Percentiles rank a stretch among this genome's conserved stretches.
These are phyloP conservation scores for Drosophila ercepeae DNA, from an alignment of 1,140 invertebrate species.

Conservation along the genomic window DNA sequence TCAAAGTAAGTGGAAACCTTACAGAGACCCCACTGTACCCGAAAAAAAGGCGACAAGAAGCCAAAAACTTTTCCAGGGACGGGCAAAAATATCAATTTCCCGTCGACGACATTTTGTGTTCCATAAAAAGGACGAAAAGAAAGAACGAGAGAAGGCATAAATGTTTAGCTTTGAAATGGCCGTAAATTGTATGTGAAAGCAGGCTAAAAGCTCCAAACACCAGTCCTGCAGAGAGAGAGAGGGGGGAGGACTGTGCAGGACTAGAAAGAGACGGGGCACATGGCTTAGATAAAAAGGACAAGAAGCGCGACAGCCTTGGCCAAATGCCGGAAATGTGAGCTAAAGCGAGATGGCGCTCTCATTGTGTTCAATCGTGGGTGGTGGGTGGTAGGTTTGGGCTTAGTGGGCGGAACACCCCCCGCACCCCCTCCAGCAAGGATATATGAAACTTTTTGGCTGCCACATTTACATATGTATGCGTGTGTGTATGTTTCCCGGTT, in stretches of 20 bases:
- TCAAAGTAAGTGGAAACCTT: background rate
- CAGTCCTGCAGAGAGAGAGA: slow-evolving; percentile 9
- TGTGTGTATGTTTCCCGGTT: slow-evolving; percentile 12
- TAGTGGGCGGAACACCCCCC: slow-evolving; percentile 1
- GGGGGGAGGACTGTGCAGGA: background rate
- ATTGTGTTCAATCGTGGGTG: slow-evolving; percentile 31
- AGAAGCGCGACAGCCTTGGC: slow-evolving; percentile 20
- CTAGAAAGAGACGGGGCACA: slow-evolving; percentile 4
- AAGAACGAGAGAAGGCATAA: slow-evolving; percentile 26
- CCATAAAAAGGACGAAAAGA: slow-evolving; percentile 49
- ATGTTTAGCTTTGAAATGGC: slow-evolving; percentile 76
- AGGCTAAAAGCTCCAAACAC: slow-evolving; percentile 68
- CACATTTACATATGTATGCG: slow-evolving; percentile 28
- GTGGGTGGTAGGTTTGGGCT: background rate
- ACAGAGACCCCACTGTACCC: background rate
- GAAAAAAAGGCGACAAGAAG: background rate
- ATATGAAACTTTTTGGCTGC: slow-evolving; percentile 29
- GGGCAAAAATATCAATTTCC: slow-evolving; percentile 74
- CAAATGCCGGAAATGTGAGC: slow-evolving; percentile 72
- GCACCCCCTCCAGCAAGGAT: background rate
- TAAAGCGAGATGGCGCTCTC: slow-evolving; percentile 76
- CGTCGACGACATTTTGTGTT: slow-evolving; percentile 69
- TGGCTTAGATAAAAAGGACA: slow-evolving; percentile 4
- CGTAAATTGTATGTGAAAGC: slow-evolving; percentile 83
- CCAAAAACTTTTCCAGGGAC: slow-evolving; percentile 45